phyloP scores from a whole-genome alignment of 2,113 vertebrate genomes.

The Lates calcarifer region DNA sequence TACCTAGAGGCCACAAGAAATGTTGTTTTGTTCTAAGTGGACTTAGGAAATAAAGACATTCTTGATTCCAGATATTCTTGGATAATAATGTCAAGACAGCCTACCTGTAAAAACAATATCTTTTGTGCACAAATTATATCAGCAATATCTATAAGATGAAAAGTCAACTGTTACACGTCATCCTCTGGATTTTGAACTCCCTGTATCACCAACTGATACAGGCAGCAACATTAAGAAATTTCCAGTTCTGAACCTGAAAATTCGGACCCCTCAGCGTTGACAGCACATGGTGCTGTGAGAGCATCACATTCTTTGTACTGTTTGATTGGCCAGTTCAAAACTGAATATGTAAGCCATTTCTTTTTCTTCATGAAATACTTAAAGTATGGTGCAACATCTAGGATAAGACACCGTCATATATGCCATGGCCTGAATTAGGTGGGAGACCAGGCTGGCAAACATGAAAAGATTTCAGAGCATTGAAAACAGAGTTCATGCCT shows the following conservation, averaged over 20 bases:
- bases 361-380: slow-evolving; percentile 40
- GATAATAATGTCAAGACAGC: slow-evolving; percentile 58
- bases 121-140: slow-evolving; percentile 61
- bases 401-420: slow-evolving; percentile 46
- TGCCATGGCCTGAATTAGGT: slow-evolving; percentile 12
- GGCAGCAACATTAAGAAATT: background rate
- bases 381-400: slow-evolving; percentile 49
- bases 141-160: slow-evolving; percentile 51
- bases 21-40: slow-evolving; percentile 43
- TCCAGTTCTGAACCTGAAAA: slow-evolving; percentile 26
- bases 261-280: background rate
- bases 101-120: slow-evolving; percentile 39
- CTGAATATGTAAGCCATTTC: slow-evolving; percentile 40
- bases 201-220: background rate
- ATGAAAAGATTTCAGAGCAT: slow-evolving; percentile 38
- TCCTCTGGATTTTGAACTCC: background rate
- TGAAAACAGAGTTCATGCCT: slow-evolving; percentile 59
- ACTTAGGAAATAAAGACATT: slow-evolving; percentile 38
- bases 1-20: background rate
- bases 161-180: slow-evolving; percentile 41
- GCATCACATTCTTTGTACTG: slow-evolving; percentile 58
- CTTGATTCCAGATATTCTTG: slow-evolving; percentile 66
- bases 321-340: slow-evolving; percentile 41
- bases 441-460: slow-evolving; percentile 50
- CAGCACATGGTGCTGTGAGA: slow-evolving; percentile 14